Evolutionary conservation across 2,888 invertebrate species (phyloP), one percentile per base, ranked within the genome.

Genomic region (Urechis unicinctus): DNA sequence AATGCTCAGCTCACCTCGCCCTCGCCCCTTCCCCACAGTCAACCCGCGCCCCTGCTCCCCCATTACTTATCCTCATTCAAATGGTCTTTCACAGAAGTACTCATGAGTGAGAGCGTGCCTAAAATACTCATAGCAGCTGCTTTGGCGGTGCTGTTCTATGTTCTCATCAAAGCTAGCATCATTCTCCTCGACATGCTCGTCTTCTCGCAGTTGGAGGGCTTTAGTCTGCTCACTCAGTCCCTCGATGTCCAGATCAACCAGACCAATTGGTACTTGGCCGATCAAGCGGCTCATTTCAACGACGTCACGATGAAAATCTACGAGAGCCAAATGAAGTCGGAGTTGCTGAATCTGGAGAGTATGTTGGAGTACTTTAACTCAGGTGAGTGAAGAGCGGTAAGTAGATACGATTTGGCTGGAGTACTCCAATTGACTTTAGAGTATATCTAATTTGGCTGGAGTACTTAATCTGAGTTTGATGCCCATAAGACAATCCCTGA

Each of bases 211-310:
- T 36, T 52, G 24, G 54, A 58, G 24, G 53, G 52, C 13, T 58
- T 61, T 31, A 25, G 48, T 6, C 26, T 63, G 52, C 62, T 53
- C 59, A 47, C 49, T 28, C 55, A 42, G 46, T 64, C 59, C 46
- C 58, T 67, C 36, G 50, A 62, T 46, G 53, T 55, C 30, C 63
- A 67, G 52, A 53, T 63, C 2, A 60, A 65, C 55, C 63, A 64
- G 61, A 65, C 65, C 24, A 65, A 68, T 55, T 56, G 52, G 51
- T 62, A 65, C 50, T 58, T 68, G 47, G 50, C 58, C 22, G 64
- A 68, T 22, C 66, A 69, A 55, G 67, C 67, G 26, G 53, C 50
- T 36, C 66, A 70, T 60, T 63, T 72, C 56, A 72, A 70, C 41
- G 47, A 56, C 1, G 57, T 63, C 42, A 55, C 58, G 36, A 56